Evolutionary conservation across 2,888 invertebrate genomes (phyloP), one percentile per base, ranked within the genome.

Genomic region (Marasmarcha lunaedactyla): DNA sequence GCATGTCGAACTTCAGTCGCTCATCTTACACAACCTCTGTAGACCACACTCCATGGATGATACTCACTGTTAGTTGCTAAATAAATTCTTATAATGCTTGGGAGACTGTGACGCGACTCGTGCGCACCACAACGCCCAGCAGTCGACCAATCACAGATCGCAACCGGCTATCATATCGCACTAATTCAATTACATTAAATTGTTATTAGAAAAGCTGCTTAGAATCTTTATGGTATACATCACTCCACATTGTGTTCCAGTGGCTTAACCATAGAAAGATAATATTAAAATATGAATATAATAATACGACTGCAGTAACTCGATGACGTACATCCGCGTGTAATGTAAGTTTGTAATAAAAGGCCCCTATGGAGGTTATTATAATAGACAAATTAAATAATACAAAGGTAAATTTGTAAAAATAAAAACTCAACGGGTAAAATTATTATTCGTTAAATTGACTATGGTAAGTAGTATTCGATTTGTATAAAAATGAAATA

Each of bases 401-500:
- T 70, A 68, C 72, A 76, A 78, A 78, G 74, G 74, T 81, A 81
- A 81, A 83, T 81, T 79, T 83, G 81, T 83, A 78, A 78, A 67
- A 62, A 61, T 39, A 51, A 58, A n/a, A 63, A 62, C 63, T 60
- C 56, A 59, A 83, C 83, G 84, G 74, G 70, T 84, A 84, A 78
- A 77, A 70, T 65, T 63, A 69, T 73, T 81, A 77, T 78, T 83
- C 78, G 83, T 79, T 77, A 78, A 69, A 84, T 79, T 77, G 70
- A 77, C 71, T 84, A 81, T 69, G 74, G 71, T 76, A 78, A 81
- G 83, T 84, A 84, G 84, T 69, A 78, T 71, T 84, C 81, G 76
- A 81, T 84, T 84, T 84, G 83, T 84, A 84, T 83, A 84, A 84
- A 83, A 84, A 59, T 81, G 72, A 71, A 70, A 66, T 72, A 81